Evolutionary conservation across 2,113 vertebrate genomes (phyloP).

Genomic region (Oxygymnocypris stewartii): DNA sequence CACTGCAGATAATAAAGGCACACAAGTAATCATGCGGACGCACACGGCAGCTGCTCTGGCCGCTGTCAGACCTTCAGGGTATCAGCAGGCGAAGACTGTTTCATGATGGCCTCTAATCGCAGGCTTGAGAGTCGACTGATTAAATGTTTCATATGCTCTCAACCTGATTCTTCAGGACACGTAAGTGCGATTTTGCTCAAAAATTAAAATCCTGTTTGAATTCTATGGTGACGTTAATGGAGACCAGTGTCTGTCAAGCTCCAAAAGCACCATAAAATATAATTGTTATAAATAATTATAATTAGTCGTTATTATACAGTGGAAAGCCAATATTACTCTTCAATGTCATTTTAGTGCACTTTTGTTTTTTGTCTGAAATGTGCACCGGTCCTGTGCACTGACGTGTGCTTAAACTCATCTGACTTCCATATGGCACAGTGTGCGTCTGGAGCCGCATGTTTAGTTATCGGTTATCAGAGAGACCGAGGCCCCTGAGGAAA

Average conservation of each 20-base stretch:
- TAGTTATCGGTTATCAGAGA: slow-evolving; percentile 20
- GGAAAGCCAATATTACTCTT: neutral
- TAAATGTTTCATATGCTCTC: neutral
- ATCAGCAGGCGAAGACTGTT: neutral
- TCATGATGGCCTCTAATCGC: neutral
- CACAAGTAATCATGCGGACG: slow-evolving; percentile 61
- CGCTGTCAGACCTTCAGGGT: slow-evolving; percentile 5
- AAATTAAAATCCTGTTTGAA: neutral
- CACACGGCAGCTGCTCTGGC: slow-evolving; percentile 55
- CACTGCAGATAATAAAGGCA: slow-evolving; percentile 52
- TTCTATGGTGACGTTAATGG: neutral
- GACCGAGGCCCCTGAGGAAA: neutral
- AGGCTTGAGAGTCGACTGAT: neutral
- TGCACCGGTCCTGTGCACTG: neutral
- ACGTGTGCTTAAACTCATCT: neutral
- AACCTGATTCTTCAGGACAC: neutral
- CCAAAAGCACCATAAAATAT: neutral
- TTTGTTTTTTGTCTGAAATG: neutral
- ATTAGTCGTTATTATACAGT: neutral
- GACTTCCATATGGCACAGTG: slow-evolving; percentile 34
- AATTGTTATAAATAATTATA: neutral
- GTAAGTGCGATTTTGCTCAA: neutral
- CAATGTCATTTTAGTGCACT: neutral
- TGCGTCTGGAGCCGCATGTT: neutral
- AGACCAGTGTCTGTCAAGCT: neutral